Conservation (phyloP, 2,113 vertebrate genomes). For the Cheilinus undulatus region DNA sequence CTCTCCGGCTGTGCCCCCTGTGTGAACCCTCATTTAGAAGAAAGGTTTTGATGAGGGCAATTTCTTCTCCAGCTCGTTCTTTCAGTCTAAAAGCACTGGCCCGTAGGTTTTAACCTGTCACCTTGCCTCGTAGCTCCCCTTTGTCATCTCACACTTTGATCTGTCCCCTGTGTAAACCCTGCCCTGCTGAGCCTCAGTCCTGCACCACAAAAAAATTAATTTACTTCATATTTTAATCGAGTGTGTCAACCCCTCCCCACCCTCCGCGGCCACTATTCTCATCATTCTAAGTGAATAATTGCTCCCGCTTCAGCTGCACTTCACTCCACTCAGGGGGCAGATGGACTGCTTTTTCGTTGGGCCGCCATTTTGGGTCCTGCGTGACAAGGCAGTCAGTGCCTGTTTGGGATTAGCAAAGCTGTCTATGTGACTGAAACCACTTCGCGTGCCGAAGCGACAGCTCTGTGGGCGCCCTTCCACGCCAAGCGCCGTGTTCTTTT, state of each 20-base stretch:
- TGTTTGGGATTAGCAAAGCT: conserved; percentile 61
- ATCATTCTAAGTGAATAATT: conserved; percentile 53
- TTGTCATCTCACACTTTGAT: conserved; percentile 63
- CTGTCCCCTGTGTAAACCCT: conserved; percentile 53
- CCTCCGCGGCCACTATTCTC: conserved; percentile 20
- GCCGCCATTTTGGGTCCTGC: conserved; percentile 57
- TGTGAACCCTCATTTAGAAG: conserved; percentile 57
- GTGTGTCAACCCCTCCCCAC: conserved; percentile 28
- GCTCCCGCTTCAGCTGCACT: conserved; percentile 53
- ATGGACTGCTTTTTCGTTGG: conserved; percentile 36
- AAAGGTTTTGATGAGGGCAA: conserved; percentile 38
- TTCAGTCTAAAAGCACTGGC: conserved; percentile 34
- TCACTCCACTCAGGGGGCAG: conserved; percentile 27
- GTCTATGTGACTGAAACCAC: conserved; percentile 54
- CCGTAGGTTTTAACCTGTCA: conserved; percentile 54
- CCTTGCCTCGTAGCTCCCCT: conserved; percentile 44
- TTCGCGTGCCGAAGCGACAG: conserved; percentile 65
- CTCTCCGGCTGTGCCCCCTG: conserved; percentile 46
- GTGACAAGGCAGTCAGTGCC: conserved; percentile 64
- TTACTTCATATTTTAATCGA: conserved; percentile 66
- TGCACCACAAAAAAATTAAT: conserved; percentile 51
- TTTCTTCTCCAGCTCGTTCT: conserved; percentile 44
- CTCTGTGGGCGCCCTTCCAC: conserved; percentile 57
- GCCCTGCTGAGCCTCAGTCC: conserved; percentile 56
- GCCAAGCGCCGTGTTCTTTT: conserved; percentile 59